Base-by-base conservation (phyloP, 2,113 vertebrate genomes). In the Dicentrarchus labrax region DNA sequence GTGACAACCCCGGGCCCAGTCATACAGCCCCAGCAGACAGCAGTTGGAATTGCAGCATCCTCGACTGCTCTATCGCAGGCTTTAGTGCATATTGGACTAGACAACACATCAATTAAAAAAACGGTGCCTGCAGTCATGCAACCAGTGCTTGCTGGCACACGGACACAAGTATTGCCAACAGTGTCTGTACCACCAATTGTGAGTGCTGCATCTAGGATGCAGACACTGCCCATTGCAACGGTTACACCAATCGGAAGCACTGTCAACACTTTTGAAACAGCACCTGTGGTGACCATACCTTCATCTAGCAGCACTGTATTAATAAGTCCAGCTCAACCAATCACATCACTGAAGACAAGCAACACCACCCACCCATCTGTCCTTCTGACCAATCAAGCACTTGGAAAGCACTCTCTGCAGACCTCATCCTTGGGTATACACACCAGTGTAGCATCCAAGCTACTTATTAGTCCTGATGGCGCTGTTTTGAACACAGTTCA, bases 391-490 rank as follows among this genome's bases (percentile, higher is more conserved):
- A 88, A 60, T 72, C 82, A 82, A 64, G 68, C 71, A 51, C 70
- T 87, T 82, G 82, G 73, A 80, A 94, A 90, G 67, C 59, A 82
- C 54, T 60, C 80, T 48, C n/a, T 86, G 57, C 90, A 89, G 80
- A 73, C 77, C 7, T 95, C 87, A 78, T 51, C 93, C 4, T 91
- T 96, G 62, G 88, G 92, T 83, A 83, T 93, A 89, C 94, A 95
- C 70, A 91, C 95, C 72, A 95, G 93, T 57, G 88, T 93, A 66
- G 91, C 96, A 79, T 92, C 97, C 71, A 98, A 97, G 91, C 93
- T 98, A 50, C 93, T 98, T 83, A 95, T 97, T 86, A 97, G 97
- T 93, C 97, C 97, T 67, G 97, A 98, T 81, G 96, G 96, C 77
- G 96, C 96, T 12, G 93, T 98, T 96, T 87, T 98, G 90, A 98